Evolutionary conservation across 2,888 invertebrate species (phyloP).

Genomic region (Metellina segmentata): DNA sequence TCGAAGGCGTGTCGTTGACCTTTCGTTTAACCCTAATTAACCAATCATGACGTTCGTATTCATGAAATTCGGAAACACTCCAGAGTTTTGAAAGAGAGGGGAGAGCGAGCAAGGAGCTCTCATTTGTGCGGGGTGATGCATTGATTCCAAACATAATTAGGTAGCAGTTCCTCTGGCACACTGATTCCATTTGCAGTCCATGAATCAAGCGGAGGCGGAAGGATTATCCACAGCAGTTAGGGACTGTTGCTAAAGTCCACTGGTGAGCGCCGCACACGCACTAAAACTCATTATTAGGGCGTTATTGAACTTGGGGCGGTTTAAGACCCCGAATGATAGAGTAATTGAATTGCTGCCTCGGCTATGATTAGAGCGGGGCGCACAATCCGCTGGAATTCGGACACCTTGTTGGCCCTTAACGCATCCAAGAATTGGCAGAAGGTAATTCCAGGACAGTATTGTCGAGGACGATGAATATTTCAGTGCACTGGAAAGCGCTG

Average conservation of each 20-base stretch:
- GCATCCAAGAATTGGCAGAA: too few relatives aligned
- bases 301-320: constrained; percentile 45
- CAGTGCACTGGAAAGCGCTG: too few relatives aligned
- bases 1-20: constrained; percentile 27
- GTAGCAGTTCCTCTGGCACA: constrained; percentile 25
- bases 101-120: background rate
- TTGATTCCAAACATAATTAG: constrained; percentile 67
- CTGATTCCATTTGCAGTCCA: constrained; percentile 50
- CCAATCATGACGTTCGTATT: constrained; percentile 59
- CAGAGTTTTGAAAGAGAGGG: constrained; percentile 32
- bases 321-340: constrained; percentile 20
- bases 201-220: constrained; percentile 36
- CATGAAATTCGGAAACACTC: constrained; percentile 37
- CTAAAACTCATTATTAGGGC: constrained; percentile 58
- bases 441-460: too few relatives aligned
- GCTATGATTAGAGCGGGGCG: too few relatives aligned
- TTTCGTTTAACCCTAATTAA: constrained; percentile 70
- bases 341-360: constrained; percentile 19
- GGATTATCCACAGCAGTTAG: constrained; percentile 48
- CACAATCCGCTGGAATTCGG: too few relatives aligned
- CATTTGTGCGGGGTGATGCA: constrained; percentile 64
- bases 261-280: constrained; percentile 3
- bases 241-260: constrained; percentile 50
- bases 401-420: too few relatives aligned
- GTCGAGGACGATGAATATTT: too few relatives aligned